Base-by-base conservation (phyloP, 2,888 invertebrate species). In the Cephus pulcher region DNA sequence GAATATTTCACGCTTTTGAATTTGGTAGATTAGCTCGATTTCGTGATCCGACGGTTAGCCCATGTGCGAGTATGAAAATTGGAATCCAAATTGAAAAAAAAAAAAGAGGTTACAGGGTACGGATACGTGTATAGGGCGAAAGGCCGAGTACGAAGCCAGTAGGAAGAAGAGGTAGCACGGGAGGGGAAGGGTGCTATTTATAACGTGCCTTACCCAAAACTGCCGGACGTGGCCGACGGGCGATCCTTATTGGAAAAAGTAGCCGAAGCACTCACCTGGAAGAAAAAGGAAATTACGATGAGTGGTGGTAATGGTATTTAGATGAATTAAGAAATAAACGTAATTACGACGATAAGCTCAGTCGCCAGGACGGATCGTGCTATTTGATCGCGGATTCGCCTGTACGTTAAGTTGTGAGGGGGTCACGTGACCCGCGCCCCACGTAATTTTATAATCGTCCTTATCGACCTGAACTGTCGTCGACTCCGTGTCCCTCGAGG, bases 261-360 rank as follows among this genome's bases (percentile, higher is more conserved):
- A n/a, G 12, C 35, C 30, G 12, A 32, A 23, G 11, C 74, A 79
- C 85, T 85, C 80, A 85, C 85, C 85, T 85, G 84, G 77, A 85
- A 85, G 71, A 79, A 85, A 82, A 75, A 82, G 6, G 75, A 78
- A 78, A 77, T 75, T 32, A 81, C 56, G 76, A 79, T 83, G 77
- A 40, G 73, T 73, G 32, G 75, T 34, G 32, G 32, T 23, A 34
- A 68, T 70, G 12, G 12, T 30, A 56, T 56, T 2, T 23, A 23
- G 23, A 56, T 23, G 23, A 56, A 56, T 56, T 56, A 56, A 23
- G 9, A 1, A 56, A 23, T 9, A 56, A 9, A 56, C 1, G 23
- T 23, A 23, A 56, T 56, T 23, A 23, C 9, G 9, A 9, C 23
- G 9, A 56, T 56, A 23, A 56, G 15, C 2, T 56, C 23, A 56